Percentiles rank a stretch among this genome's conserved stretches.
phyloP scores from a whole-genome alignment of 2,113 vertebrate species.

The Erpornis zantholeuca region DNA sequence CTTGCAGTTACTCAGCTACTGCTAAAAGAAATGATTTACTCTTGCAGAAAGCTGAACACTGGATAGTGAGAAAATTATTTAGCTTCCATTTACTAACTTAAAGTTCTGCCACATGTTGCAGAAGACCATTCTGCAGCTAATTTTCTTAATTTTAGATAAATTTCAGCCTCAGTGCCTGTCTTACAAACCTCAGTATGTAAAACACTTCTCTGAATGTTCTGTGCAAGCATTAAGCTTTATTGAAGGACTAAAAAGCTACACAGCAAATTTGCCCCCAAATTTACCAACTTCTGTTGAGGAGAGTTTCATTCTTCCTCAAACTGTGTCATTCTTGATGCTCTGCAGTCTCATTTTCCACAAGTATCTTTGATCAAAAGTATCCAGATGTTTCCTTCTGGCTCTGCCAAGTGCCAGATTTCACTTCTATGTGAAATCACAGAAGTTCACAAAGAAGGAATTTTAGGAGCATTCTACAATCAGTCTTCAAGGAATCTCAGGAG shows the following conservation, averaged over 20 bases:
- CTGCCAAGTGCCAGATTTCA: neutral
- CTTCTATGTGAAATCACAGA: neutral
- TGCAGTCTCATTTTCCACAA: neutral
- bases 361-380: slow-evolving; percentile 30
- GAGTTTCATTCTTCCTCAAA: neutral
- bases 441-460: neutral
- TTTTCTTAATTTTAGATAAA: neutral
- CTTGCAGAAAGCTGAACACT: neutral
- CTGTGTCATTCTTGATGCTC: neutral
- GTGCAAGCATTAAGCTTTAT: neutral
- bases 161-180: neutral
- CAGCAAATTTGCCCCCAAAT: neutral
- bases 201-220: neutral
- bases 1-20: neutral
- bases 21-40: neutral
- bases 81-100: neutral
- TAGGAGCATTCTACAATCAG: neutral
- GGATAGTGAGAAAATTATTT: neutral
- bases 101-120: neutral
- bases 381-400: neutral
- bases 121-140: neutral
- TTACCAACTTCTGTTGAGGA: neutral
- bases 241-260: neutral
- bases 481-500: neutral
- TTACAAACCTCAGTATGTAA: neutral